phyloP scores from a whole-genome alignment of 2,888 invertebrate genomes.

The Automeris io region DNA sequence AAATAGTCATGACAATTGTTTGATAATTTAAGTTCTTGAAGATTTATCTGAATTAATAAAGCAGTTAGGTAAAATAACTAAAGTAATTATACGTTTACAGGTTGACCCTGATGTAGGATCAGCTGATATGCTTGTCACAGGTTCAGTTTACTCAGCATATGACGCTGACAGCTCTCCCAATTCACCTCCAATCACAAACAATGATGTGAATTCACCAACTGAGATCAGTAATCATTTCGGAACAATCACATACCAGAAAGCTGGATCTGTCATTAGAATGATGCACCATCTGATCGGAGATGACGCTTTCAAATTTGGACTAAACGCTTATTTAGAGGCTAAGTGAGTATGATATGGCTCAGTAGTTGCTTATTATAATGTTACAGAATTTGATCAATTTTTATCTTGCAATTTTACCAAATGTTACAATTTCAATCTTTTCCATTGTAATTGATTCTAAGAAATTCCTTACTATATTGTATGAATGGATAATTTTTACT shows the following conservation, averaged over 20 bases:
- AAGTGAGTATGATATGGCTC: too few species aligned
- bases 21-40: too few species aligned
- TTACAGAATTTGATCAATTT: too few species aligned
- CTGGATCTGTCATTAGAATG: conserved; percentile 69
- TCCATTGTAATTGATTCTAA: neutral
- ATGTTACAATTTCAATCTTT: too few species aligned
- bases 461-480: too few species aligned
- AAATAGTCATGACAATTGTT: too few species aligned
- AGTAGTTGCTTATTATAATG: too few species aligned
- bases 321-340: conserved; percentile 47
- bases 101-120: conserved; percentile 79
- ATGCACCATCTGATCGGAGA: conserved; percentile 63
- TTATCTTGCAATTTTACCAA: too few species aligned
- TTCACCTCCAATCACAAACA: conserved; percentile 75
- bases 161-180: conserved; percentile 70
- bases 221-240: conserved; percentile 82
- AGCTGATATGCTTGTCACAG: conserved; percentile 78
- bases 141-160: conserved; percentile 81
- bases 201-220: conserved; percentile 74
- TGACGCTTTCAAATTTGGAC: conserved; percentile 38
- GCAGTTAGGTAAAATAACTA: too few species aligned
- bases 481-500: too few species aligned
- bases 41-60: too few species aligned
- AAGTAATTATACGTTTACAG: conserved; percentile 42
- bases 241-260: conserved; percentile 82